Conservation (phyloP, 1,140 invertebrate genomes). For the Catajapyx aquilonaris region DNA sequence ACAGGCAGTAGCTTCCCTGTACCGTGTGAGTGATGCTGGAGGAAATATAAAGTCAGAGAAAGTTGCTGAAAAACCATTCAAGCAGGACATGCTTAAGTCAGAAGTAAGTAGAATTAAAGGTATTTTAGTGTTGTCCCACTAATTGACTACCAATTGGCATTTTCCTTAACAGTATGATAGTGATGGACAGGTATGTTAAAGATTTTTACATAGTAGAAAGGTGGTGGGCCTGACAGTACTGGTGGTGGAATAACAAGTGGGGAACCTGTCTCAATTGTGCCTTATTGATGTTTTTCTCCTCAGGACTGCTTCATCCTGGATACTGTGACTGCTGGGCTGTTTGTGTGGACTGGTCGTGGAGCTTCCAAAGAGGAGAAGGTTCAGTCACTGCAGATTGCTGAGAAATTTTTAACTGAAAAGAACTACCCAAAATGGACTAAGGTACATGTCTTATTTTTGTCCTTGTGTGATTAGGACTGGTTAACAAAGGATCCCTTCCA, state of each 20-base stretch:
- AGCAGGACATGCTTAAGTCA: conserved; percentile 45
- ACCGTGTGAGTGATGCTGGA: conserved; percentile 43
- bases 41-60: conserved; percentile 40
- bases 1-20: conserved; percentile 30
- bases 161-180: conserved; percentile 7
- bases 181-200: conserved; percentile 7
- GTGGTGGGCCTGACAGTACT: too few relatives aligned
- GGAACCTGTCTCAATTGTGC: too few relatives aligned
- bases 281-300: too few relatives aligned
- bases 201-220: too few relatives aligned
- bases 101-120: conserved; percentile 26
- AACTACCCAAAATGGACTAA: conserved; percentile 60
- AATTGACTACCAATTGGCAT: background rate
- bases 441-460: conserved; percentile 18
- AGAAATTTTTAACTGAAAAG: conserved; percentile 42
- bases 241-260: too few relatives aligned
- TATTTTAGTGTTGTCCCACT: too few relatives aligned
- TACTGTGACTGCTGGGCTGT: conserved; percentile 54
- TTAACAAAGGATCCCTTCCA: too few relatives aligned
- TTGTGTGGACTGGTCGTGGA: conserved; percentile 65
- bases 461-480: background rate
- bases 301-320: conserved; percentile 70
- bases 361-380: conserved; percentile 52
- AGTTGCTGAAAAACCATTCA: conserved; percentile 40
- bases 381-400: conserved; percentile 51